Evolutionary conservation across 2,797 vertebrate species (phyloP).

Genomic region (Sebastes taczanowskii): DNA sequence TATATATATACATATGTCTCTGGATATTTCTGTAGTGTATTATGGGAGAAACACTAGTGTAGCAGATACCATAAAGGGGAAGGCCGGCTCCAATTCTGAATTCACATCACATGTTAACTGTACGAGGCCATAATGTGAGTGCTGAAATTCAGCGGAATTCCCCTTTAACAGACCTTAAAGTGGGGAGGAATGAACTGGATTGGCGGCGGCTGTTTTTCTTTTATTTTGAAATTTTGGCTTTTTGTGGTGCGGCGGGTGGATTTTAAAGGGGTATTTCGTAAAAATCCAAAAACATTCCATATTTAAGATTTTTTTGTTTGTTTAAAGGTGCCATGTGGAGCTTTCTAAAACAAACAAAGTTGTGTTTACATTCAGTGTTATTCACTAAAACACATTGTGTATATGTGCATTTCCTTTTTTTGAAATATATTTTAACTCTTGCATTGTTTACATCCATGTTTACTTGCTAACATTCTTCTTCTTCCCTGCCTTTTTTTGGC

Average conservation of each 20-base stretch:
- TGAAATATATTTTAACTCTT: neutral
- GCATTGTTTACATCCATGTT: constrained; percentile 24
- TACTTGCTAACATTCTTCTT: neutral
- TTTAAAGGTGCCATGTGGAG: constrained; percentile 23
- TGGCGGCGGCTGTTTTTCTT: constrained; percentile 61
- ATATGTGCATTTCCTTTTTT: constrained; percentile 1
- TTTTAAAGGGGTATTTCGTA: constrained; percentile 19
- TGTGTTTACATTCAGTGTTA: constrained; percentile 7
- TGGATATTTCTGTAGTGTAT: constrained; percentile 83
- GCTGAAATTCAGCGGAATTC: constrained; percentile 63
- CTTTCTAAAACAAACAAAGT: neutral
- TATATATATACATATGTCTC: constrained; percentile 79
- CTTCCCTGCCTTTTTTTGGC: neutral
- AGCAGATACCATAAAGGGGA: constrained; percentile 78
- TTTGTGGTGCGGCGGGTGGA: constrained; percentile 28
- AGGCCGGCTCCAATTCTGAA: constrained; percentile 43
- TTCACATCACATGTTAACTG: constrained; percentile 56
- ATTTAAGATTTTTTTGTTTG: neutral
- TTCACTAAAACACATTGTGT: neutral
- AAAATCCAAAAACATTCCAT: constrained; percentile 43
- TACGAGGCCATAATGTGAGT: constrained; percentile 65
- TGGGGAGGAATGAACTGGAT: constrained; percentile 59
- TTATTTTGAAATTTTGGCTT: constrained; percentile 39
- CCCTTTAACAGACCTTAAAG: constrained; percentile 68
- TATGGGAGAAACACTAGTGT: constrained; percentile 85